Conservation (phyloP, 1,140 invertebrate species). For the Brachionus manjavacas region DNA sequence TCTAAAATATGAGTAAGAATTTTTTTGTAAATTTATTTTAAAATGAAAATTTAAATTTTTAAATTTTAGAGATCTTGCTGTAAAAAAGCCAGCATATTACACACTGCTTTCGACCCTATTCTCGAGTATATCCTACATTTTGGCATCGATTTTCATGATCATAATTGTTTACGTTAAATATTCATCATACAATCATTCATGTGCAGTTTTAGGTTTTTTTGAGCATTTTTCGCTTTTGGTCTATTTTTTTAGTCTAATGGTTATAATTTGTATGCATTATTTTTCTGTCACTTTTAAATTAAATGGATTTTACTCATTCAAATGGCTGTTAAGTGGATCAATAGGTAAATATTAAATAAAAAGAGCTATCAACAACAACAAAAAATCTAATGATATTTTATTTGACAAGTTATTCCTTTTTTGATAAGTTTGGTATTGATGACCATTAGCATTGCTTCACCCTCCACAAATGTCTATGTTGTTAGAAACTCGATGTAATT, state of each 20-base stretch:
- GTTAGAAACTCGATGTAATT: constrained; percentile 10
- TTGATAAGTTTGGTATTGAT: background rate
- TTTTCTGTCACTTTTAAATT: constrained; percentile 2
- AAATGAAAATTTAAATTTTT: background rate
- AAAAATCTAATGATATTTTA: background rate
- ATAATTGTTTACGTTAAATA: background rate
- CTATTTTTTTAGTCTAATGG: constrained; percentile 23
- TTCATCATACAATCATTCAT: background rate
- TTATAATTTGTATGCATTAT: background rate
- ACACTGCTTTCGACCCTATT: background rate
- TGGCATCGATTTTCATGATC: background rate
- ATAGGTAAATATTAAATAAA: background rate
- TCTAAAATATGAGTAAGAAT: constrained; percentile 12
- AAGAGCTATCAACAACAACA: too few species aligned
- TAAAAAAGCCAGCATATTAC: constrained; percentile 9
- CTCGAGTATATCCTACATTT: background rate
- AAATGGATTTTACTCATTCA: background rate
- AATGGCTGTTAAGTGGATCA: background rate
- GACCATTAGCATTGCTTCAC: background rate
- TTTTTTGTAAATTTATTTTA: background rate
- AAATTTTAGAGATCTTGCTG: background rate
- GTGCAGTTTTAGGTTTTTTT: background rate
- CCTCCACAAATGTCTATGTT: background rate
- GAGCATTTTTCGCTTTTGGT: constrained; percentile 1
- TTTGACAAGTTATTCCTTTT: constrained; percentile 3